These are phyloP conservation scores for Gymnopithys bicolor DNA, from an alignment of 2,797 vertebrate species.

Conservation along the genomic window DNA sequence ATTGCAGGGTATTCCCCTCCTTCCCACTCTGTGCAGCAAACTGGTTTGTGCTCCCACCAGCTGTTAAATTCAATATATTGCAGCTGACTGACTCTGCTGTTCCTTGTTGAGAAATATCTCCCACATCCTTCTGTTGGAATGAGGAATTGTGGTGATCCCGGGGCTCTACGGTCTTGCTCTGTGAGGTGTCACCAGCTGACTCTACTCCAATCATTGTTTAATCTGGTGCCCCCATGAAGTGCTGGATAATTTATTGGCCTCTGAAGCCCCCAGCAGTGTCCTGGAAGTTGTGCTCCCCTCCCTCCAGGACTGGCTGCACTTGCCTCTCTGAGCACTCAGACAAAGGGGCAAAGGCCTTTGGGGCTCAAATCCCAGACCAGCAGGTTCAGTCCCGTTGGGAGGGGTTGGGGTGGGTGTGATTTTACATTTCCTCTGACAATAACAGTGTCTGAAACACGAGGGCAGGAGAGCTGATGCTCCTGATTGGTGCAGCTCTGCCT, in stretches of 20 bases:
- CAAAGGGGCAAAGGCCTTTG: background rate
- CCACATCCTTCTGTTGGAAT: rapidly evolving
- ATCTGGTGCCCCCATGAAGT: rapidly evolving
- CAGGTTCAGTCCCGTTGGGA: rapidly evolving
- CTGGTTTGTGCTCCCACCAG: background rate
- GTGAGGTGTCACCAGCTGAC: background rate
- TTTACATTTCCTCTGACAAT: background rate
- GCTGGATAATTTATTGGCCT: background rate
- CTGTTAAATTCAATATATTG: background rate
- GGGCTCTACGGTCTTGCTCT: background rate
- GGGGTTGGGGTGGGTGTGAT: background rate
- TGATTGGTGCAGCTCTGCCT: background rate
- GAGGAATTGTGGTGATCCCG: background rate
- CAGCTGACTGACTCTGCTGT: background rate
- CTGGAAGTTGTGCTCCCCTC: background rate
- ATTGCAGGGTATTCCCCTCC: background rate
- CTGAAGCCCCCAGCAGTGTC: background rate
- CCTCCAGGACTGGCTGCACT: rapidly evolving
- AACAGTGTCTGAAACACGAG: rapidly evolving
- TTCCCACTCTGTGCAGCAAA: background rate
- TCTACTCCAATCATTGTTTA: rapidly evolving
- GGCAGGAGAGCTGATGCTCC: background rate
- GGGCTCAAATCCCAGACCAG: background rate
- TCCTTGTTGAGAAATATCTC: background rate
- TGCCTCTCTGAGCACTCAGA: background rate